These are phyloP conservation scores for Neocrepidodera transversa DNA, from an alignment of 2,888 invertebrate species.

Conservation along the genomic window DNA sequence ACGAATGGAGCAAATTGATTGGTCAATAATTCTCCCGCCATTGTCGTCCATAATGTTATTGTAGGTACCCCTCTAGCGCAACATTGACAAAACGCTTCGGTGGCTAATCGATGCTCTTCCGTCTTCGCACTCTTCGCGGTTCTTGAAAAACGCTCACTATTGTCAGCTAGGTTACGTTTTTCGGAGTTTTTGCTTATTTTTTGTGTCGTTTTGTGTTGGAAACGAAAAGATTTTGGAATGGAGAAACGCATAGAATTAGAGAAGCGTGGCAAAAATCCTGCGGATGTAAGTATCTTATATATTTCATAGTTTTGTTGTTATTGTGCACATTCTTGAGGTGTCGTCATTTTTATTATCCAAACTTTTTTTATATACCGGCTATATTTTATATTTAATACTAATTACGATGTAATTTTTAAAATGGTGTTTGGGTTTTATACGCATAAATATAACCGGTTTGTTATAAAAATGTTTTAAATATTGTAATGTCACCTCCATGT, in stretches of 20 bases:
- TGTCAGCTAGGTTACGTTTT: slow-evolving; percentile 50
- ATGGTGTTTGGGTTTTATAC: slow-evolving; percentile 12
- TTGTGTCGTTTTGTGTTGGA: slow-evolving; percentile 36
- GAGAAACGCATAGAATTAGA: slow-evolving; percentile 96
- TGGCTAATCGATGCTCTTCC: slow-evolving; percentile 53
- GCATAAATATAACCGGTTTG: slow-evolving; percentile 24
- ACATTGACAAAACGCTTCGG: slow-evolving; percentile 53
- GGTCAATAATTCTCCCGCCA: slow-evolving; percentile 52
- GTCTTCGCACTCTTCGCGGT: slow-evolving; percentile 41
- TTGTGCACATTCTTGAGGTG: slow-evolving; percentile 38
- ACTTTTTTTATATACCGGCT: slow-evolving; percentile 28
- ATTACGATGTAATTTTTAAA: too few relatives aligned
- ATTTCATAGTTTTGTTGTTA: slow-evolving; percentile 38
- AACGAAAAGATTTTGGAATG: slow-evolving; percentile 64
- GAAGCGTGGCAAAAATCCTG: slow-evolving; percentile 88
- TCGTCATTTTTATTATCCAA: slow-evolving; percentile 42
- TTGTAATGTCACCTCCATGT: slow-evolving; percentile 33
- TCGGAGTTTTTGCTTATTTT: slow-evolving; percentile 28
- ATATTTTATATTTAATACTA: too few relatives aligned
- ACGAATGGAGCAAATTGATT: slow-evolving; percentile 40
- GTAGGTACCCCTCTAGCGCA: slow-evolving; percentile 57
- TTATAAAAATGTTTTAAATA: slow-evolving; percentile 29
- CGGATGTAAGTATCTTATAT: slow-evolving; percentile 86
- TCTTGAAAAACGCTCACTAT: slow-evolving; percentile 35
- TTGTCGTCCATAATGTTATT: slow-evolving; percentile 52